Conservation (phyloP, 2,113 vertebrate genomes). For the Pteropus alecto region DNA sequence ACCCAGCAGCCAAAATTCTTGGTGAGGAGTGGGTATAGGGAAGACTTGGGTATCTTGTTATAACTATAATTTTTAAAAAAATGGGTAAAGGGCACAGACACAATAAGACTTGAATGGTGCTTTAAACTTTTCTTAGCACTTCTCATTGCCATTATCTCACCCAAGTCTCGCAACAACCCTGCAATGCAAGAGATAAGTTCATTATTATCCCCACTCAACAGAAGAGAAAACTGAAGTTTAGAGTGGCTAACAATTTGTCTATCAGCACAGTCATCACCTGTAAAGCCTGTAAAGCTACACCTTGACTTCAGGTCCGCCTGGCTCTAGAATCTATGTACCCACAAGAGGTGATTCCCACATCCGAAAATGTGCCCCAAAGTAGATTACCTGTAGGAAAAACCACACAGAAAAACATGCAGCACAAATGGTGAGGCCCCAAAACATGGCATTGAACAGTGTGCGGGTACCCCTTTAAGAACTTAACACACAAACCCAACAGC, state of each 20-base stretch:
- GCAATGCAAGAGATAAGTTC: not conserved
- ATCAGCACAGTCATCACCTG: not conserved
- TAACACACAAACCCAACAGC: conserved; percentile 62
- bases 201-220: not conserved
- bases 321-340: not conserved
- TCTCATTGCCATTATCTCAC: not conserved
- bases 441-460: not conserved
- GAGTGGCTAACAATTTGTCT: not conserved
- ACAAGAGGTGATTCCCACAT: not conserved
- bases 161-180: not conserved
- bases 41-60: not conserved
- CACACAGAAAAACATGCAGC: not conserved
- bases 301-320: not conserved
- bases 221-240: not conserved
- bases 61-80: not conserved
- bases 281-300: not conserved
- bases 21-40: not conserved
- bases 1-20: not conserved
- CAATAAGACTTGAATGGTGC: not conserved
- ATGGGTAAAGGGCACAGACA: not conserved
- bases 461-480: conserved; percentile 65
- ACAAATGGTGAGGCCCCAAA: not conserved
- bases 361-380: not conserved
- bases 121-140: conserved; percentile 31
- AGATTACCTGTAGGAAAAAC: not conserved